phyloP scores from a whole-genome alignment of 2,888 invertebrate species.

The Sceliomorpha sp. region DNA sequence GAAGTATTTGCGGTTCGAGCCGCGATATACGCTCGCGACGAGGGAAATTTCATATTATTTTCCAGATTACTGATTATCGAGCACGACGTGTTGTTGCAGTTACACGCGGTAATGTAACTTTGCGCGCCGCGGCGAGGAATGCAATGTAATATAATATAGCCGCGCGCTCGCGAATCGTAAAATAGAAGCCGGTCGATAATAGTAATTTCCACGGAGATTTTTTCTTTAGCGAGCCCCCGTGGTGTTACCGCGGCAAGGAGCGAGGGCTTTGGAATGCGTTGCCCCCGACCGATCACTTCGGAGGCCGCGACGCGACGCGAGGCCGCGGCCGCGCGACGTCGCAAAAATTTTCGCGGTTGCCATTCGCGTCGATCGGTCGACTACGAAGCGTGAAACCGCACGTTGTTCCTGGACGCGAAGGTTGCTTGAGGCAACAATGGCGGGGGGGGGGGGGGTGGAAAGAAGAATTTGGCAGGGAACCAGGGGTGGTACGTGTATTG shows the following conservation, averaged over 20 bases:
- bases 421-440: no score
- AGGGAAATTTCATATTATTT: conserved; percentile 55
- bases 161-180: conserved; percentile 49
- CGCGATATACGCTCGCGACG: conserved; percentile 47
- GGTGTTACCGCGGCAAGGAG: conserved; percentile 39
- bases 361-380: conserved; percentile 62
- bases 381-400: conserved; percentile 66
- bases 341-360: conserved; percentile 66
- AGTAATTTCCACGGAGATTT: conserved; percentile 49
- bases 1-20: conserved; percentile 30
- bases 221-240: conserved; percentile 39
- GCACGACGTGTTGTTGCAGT: conserved; percentile 52
- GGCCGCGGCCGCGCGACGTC: conserved; percentile 61
- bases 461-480: no score
- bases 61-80: conserved; percentile 57
- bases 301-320: conserved; percentile 55
- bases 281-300: conserved; percentile 37
- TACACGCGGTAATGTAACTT: conserved; percentile 52
- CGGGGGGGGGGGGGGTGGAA: no score
- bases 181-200: conserved; percentile 52
- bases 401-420: conserved; percentile 20
- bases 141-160: conserved; percentile 50
- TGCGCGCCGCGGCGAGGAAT: conserved; percentile 50
- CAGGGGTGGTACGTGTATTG: no score
- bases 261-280: conserved; percentile 42